A percentile compares a stretch with the other conserved stretches of the same genome.
Evolutionary conservation across 1,140 invertebrate species (phyloP).

Genomic region (Brachionus sp.): DNA sequence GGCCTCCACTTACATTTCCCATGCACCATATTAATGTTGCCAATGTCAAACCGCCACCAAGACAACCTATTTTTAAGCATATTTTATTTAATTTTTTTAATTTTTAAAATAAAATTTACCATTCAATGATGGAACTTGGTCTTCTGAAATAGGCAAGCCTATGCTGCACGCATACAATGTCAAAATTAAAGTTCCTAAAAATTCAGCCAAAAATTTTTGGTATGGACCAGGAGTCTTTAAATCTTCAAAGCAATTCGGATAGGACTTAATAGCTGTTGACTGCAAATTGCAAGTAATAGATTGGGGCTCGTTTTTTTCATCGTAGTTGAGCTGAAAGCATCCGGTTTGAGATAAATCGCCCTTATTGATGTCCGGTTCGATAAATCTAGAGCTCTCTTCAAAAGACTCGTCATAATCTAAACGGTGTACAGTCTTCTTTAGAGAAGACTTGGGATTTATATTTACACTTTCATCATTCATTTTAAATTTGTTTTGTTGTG

Average conservation of each 20-base stretch:
- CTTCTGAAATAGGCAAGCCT: background rate
- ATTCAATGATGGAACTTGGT: background rate
- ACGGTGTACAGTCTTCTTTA: background rate
- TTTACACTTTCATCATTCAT: background rate
- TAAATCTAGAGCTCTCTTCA: background rate
- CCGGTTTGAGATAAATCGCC: background rate
- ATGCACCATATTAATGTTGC: conserved; percentile 61
- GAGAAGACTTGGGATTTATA: background rate
- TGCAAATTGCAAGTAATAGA: background rate
- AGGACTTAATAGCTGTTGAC: background rate
- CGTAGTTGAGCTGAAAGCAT: conserved; percentile 2
- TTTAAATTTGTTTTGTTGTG: background rate
- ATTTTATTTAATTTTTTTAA: background rate
- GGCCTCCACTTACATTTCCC: conserved; percentile 79
- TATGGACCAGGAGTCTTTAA: background rate
- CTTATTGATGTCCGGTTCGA: background rate
- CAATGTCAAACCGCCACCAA: conserved; percentile 51
- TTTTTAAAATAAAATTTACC: conserved; percentile 1
- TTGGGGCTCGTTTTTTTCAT: conserved; percentile 30
- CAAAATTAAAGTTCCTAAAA: conserved; percentile 20
- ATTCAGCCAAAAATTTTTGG: conserved; percentile 26
- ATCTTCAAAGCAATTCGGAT: background rate
- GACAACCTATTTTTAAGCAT: background rate
- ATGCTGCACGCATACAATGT: conserved; percentile 14
- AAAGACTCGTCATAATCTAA: background rate